phyloP scores from a whole-genome alignment of 2,888 invertebrate genomes.

The Malthinus seriepunctatus region DNA sequence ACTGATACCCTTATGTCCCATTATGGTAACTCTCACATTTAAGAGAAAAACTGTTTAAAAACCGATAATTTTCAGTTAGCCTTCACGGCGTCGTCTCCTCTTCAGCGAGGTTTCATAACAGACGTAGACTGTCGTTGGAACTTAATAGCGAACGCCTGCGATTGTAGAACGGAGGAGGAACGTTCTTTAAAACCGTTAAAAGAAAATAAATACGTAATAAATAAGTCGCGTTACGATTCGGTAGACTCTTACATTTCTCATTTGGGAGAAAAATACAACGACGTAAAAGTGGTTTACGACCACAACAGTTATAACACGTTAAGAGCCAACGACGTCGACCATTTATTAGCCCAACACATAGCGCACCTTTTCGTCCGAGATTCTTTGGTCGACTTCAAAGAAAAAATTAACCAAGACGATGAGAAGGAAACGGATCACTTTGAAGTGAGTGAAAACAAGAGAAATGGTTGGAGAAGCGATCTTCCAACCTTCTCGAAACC shows the following conservation, averaged over 20 bases:
- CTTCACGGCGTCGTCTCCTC: constrained; percentile 93
- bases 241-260: constrained; percentile 96
- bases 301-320: constrained; percentile 80
- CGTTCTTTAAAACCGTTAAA: constrained; percentile 76
- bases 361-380: constrained; percentile 98
- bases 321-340: constrained; percentile 87
- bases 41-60: background rate
- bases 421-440: constrained; percentile 95
- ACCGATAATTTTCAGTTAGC: constrained; percentile 72
- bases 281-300: constrained; percentile 89
- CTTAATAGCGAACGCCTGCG: constrained; percentile 93
- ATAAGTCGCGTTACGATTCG: constrained; percentile 96
- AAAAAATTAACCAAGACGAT: constrained; percentile 94
- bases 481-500: background rate
- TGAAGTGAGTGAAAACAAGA: constrained; percentile 85
- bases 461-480: too few species aligned
- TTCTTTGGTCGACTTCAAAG: constrained; percentile 91
- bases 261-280: constrained; percentile 89
- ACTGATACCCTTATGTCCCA: constrained; percentile 93
- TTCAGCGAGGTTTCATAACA: constrained; percentile 90
- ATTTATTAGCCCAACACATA: constrained; percentile 89
- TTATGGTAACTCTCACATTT: constrained; percentile 68
- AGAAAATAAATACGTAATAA: constrained; percentile 79
- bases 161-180: constrained; percentile 93
- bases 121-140: constrained; percentile 99